phyloP scores from a whole-genome alignment of 2,888 invertebrate genomes.

The Rambutsinella grinnellia region DNA sequence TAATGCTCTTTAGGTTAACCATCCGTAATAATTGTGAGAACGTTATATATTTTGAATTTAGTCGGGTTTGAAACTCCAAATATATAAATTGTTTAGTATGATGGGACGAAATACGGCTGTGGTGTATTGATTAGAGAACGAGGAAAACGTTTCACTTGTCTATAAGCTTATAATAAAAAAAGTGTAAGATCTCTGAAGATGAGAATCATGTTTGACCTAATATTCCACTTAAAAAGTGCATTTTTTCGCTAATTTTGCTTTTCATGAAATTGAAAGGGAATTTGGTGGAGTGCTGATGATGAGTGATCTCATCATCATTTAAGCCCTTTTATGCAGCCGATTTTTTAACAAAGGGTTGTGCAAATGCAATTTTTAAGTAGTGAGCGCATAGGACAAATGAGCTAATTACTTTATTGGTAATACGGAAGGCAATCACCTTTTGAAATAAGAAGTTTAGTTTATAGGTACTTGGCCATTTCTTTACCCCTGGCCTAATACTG shows the following conservation, averaged over 20 bases:
- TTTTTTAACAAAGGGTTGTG: background rate
- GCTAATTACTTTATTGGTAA: too few relatives aligned
- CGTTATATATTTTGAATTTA: background rate
- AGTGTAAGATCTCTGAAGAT: conserved; percentile 6
- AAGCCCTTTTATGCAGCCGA: background rate
- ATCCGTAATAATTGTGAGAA: conserved; percentile 43
- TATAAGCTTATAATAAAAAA: too few relatives aligned
- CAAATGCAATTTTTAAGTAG: background rate
- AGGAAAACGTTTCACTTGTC: background rate
- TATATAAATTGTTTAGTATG: background rate
- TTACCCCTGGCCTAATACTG: too few relatives aligned
- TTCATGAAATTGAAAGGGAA: conserved; percentile 10
- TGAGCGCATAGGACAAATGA: too few relatives aligned
- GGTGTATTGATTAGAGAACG: background rate
- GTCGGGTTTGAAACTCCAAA: background rate
- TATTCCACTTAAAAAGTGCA: conserved; percentile 37
- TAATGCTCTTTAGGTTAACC: conserved; percentile 32
- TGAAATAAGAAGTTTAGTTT: too few relatives aligned
- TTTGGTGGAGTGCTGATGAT: background rate
- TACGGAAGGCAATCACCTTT: too few relatives aligned
- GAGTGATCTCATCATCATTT: background rate
- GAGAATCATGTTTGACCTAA: conserved; percentile 31
- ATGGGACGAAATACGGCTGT: background rate
- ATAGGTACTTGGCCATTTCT: too few relatives aligned
- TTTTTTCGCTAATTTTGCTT: conserved; percentile 6